Conservation (phyloP, 2,113 vertebrate genomes). For the Polyodon spathula region DNA sequence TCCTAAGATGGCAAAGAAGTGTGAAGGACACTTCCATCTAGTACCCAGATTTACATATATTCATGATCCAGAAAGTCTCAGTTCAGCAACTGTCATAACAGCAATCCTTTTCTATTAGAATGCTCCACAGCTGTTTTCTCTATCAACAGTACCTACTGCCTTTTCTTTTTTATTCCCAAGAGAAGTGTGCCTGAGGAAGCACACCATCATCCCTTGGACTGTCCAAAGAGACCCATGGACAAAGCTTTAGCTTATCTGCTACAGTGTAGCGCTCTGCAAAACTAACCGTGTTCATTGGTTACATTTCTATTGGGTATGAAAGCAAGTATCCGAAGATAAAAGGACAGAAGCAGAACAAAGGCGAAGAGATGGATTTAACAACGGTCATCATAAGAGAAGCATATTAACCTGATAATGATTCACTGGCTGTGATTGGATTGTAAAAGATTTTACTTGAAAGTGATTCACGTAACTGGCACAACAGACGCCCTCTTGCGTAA, state of each 20-base stretch:
- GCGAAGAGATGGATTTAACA: not conserved
- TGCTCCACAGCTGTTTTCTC: constrained; percentile 2
- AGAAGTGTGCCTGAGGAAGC: not conserved
- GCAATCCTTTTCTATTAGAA: constrained; percentile 38
- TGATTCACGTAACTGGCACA: too few relatives aligned
- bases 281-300: not conserved
- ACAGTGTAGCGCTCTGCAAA: not conserved
- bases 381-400: not conserved
- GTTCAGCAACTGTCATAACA: constrained; percentile 31
- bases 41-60: constrained; percentile 42
- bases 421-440: not conserved
- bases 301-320: not conserved
- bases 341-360: not conserved
- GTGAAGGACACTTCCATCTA: constrained; percentile 46
- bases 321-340: not conserved
- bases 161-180: not conserved
- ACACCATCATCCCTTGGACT: not conserved
- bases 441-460: not conserved
- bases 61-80: constrained; percentile 39
- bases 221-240: not conserved
- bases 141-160: not conserved
- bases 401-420: not conserved
- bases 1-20: constrained; percentile 43
- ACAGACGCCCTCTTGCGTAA: too few relatives aligned
- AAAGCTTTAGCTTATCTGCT: constrained; percentile 2